Evolutionary conservation across 2,888 invertebrate species (phyloP).

Genomic region (Agrochola macilenta): DNA sequence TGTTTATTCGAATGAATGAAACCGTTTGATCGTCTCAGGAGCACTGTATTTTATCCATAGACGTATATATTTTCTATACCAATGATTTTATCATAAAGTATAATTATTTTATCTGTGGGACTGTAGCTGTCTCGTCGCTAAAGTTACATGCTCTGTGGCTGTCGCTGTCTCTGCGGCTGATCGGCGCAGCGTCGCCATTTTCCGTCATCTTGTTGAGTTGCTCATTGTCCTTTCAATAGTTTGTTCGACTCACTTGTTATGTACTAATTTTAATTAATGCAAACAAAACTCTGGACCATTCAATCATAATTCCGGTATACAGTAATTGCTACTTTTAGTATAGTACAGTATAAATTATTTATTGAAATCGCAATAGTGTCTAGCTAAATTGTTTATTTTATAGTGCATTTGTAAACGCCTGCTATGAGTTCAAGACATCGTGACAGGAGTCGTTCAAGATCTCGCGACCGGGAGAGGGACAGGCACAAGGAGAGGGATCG

Average conservation of each 20-base stretch:
- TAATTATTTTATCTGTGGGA: too few relatives aligned
- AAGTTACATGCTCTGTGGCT: too few relatives aligned
- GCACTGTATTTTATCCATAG: too few relatives aligned
- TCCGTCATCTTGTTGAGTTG: not conserved
- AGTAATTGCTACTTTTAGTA: not conserved
- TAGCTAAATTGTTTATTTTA: constrained; percentile 2
- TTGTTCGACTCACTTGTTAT: not conserved
- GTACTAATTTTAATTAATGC: not conserved
- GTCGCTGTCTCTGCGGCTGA: too few relatives aligned
- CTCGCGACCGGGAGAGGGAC: constrained; percentile 79
- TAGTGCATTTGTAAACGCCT: not conserved
- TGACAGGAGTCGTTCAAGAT: constrained; percentile 88
- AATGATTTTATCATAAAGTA: too few relatives aligned
- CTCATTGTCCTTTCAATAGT: not conserved
- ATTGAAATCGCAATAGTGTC: constrained; percentile 1
- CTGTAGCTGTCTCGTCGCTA: too few relatives aligned
- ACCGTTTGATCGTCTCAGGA: too few relatives aligned
- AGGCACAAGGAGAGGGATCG: constrained; percentile 81
- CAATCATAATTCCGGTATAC: not conserved
- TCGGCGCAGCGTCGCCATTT: too few relatives aligned
- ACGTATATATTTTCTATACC: too few relatives aligned
- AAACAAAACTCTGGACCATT: not conserved
- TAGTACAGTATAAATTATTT: not conserved
- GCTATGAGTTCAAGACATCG: constrained; percentile 90
- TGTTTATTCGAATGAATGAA: too few relatives aligned